Evolutionary conservation across 2,113 vertebrate species (phyloP), one percentile per base, ranked within the genome.

Genomic region (Tragulus kanchil): DNA sequence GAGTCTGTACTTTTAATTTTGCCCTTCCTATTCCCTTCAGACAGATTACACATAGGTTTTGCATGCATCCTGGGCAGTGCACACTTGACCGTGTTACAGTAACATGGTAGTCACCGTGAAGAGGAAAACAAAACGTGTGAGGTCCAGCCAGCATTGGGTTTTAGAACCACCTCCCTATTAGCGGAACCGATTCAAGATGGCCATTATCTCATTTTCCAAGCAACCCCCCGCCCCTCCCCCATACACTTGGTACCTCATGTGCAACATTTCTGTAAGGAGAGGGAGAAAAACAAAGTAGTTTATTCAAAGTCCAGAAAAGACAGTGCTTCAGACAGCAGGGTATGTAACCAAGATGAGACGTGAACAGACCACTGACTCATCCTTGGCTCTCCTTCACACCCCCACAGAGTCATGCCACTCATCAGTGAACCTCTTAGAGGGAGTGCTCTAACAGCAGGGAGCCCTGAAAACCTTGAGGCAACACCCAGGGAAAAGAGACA

Each of bases 331-430:
- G 81, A 93, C 50, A 61, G 73, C 28, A 88, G 93, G 61, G 71
- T 58, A 56, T 48, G 7, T 52, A 54, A 64, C 45, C 58, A 81
- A 94, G 90, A 58, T 16, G 62, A 17, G 19, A 17, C 2, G 10
- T 3, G 3, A 14, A 58, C 59, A 94, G 95, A 94, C 73, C 6
- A 5, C 1, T 95, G 90, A 97, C 50, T 96, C 90, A 97, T 59
- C 28, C 62, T 78, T 19, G 10, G 75, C 36, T 94, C 42, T 73
- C 67, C 5, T 59, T 31, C 3, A 0, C 69, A 61, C 78, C 78
- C 97, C 93, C 77, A 1, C 4, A 4, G 12, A n/a, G 12, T n/a
- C 83, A 71, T 5, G 2, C 16, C 64, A 96, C 58, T 88, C 77
- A 81, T 15, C 36, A 4, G 2, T 15, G 21, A 28, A 17, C 82